Conservation (phyloP, 2,113 vertebrate species). For the Lethenteron camtschaticum region DNA sequence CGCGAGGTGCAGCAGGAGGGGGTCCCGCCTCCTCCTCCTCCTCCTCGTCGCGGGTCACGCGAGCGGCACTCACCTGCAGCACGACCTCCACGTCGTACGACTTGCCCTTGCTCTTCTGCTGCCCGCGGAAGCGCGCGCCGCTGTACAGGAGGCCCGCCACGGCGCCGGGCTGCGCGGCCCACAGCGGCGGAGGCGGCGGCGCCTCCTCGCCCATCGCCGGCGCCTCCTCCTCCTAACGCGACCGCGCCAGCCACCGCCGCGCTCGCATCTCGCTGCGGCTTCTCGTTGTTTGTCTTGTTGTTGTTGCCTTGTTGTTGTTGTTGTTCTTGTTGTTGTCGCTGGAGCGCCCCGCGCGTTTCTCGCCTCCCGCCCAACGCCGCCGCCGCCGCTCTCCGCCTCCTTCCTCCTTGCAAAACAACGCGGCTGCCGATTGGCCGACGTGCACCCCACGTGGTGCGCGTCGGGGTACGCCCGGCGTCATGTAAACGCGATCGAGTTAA, state of each 20-base stretch:
- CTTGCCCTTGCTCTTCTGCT: conserved; percentile 92
- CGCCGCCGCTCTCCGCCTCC: conserved; percentile 6
- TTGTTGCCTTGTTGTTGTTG: background rate
- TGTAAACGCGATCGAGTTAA: too few species aligned
- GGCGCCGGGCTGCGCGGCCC: conserved; percentile 69
- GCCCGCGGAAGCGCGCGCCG: conserved; percentile 74
- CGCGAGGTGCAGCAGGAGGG: too few species aligned
- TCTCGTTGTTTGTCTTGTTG: too few species aligned
- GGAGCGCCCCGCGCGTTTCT: background rate
- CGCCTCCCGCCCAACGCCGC: conserved; percentile 9
- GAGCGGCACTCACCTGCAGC: conserved; percentile 41
- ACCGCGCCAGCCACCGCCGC: background rate
- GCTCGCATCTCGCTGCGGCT: background rate
- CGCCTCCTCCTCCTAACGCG: background rate
- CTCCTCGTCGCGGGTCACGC: too few species aligned
- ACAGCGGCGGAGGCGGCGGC: conserved; percentile 70
- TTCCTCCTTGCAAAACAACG: background rate
- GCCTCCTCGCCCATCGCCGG: background rate
- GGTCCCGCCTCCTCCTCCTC: too few species aligned
- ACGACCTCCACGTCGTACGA: conserved; percentile 90
- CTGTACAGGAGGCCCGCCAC: conserved; percentile 68
- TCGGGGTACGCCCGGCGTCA: too few species aligned
- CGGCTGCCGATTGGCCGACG: background rate
- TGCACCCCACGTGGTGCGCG: background rate
- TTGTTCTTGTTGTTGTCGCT: background rate